Evolutionary conservation across 2,797 vertebrate genomes (phyloP), one percentile per base, ranked within the genome.

Genomic region (Melanotaenia pygmaea): DNA sequence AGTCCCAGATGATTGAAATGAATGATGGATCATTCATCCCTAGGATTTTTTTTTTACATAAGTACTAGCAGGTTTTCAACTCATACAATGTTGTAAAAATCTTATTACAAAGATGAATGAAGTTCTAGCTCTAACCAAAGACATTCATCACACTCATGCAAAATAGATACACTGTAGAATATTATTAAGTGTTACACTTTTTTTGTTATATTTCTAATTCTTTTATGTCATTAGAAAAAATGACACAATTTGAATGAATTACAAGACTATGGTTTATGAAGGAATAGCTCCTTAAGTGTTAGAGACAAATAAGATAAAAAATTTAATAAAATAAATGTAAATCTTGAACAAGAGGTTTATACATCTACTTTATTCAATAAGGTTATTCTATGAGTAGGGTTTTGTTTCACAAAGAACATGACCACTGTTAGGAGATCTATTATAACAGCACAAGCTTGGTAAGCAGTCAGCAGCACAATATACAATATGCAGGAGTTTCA

Each of bases 1-100:
- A 62, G 59, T 86, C 87, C 84, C 90, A 68, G 60, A 74, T 84
- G 89, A 87, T 35, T 4, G 2, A 28, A 6, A 62, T 65, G 71
- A 70, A 54, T 50, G 34, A 74, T 59, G 54, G 51, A 70, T 77
- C 43, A 70, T 64, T 87, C 54, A 47, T 67, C 70, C 58, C 30
- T 10, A 20, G 26, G 65, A 45, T 22, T 24, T 59, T 59, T 59
- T 59, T 24, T 56, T 0, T 58, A 64, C 30, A 0, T 0, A 60
- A 58, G 28, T 16, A 53, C n/a, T 30, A 37, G 22, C 16, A 63
- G 7, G 9, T 64, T 80, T 68, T 66, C 32, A 11, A n/a, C 0
- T 18, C 28, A 22, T 9, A 50, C n/a, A 22, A 10, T 35, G 0
- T 7, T 47, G 12, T 59, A 37, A 69, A 34, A 71, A 20, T 5